Conservation (phyloP, 2,113 vertebrate species). For the Poeciliopsis retropinna region DNA sequence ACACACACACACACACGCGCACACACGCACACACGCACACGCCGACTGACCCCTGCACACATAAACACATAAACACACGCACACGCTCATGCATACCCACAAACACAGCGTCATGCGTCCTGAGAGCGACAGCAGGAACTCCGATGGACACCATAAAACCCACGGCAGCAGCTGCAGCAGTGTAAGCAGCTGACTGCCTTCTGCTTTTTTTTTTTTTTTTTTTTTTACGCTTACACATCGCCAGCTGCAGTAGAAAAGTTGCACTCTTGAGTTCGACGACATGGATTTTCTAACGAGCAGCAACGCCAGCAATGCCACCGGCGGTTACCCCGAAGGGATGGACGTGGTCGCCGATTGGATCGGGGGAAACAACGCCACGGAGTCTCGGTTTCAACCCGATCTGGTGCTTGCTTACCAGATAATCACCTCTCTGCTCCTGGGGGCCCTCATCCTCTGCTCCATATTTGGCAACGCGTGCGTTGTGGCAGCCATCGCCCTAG, state of each 20-base stretch:
- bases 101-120: slow-evolving; percentile 78
- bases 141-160: slow-evolving; percentile 69
- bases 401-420: slow-evolving; percentile 91
- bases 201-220: slow-evolving; percentile 14
- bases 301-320: slow-evolving; percentile 84
- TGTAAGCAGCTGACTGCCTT: slow-evolving; percentile 68
- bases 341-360: slow-evolving; percentile 66
- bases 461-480: slow-evolving; percentile 96
- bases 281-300: slow-evolving; percentile 74
- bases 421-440: slow-evolving; percentile 89
- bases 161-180: slow-evolving; percentile 46
- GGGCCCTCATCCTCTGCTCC: slow-evolving; percentile 91
- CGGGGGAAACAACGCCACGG: slow-evolving; percentile 69
- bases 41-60: slow-evolving; percentile 36
- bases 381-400: slow-evolving; percentile 67
- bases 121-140: slow-evolving; percentile 69
- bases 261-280: slow-evolving; percentile 39
- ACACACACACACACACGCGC: slow-evolving; percentile 45
- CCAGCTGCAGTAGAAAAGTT: slow-evolving; percentile 56
- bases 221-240: slow-evolving; percentile 27
- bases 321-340: slow-evolving; percentile 72
- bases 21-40: slow-evolving; percentile 32
- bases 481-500: slow-evolving; percentile 92
- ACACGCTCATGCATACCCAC: slow-evolving; percentile 31
- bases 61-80: slow-evolving; percentile 24